A percentile compares a stretch with the other conserved stretches of the same genome.
These are phyloP conservation scores for Bombylius discolor DNA, from an alignment of 2,888 invertebrate species.

Conservation along the genomic window DNA sequence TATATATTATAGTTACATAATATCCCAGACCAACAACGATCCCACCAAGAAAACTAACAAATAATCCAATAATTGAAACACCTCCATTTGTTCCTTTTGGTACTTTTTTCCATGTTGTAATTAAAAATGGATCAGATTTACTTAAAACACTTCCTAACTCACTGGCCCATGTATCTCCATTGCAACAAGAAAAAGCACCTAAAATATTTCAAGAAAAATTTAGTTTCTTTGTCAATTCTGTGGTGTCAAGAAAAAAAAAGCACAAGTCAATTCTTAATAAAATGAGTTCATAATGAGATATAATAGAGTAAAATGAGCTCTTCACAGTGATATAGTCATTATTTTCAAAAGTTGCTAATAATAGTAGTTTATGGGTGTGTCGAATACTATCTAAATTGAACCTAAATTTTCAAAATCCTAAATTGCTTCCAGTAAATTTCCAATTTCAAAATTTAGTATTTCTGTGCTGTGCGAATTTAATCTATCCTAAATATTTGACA, in stretches of 20 bases:
- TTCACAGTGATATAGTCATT: too few species aligned
- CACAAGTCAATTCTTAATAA: not conserved
- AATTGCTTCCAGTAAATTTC: too few species aligned
- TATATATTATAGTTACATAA: slow-evolving; percentile 52
- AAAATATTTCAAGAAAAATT: slow-evolving; percentile 6
- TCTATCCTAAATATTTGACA: too few species aligned
- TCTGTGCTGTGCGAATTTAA: too few species aligned
- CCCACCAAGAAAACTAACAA: slow-evolving; percentile 39
- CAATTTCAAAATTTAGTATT: too few species aligned
- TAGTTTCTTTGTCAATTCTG: too few species aligned
- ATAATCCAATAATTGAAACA: slow-evolving; percentile 50
- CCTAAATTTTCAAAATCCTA: too few species aligned
- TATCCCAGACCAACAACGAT: slow-evolving; percentile 57
- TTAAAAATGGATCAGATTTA: slow-evolving; percentile 53
- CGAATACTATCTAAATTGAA: too few species aligned
- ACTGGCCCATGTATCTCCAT: slow-evolving; percentile 86
- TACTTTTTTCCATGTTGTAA: slow-evolving; percentile 59
- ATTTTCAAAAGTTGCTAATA: too few species aligned
- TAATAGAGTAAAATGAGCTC: too few species aligned
- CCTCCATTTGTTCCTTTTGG: slow-evolving; percentile 84
- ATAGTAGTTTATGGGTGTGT: too few species aligned
- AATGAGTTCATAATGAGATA: not conserved
- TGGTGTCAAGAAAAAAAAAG: too few species aligned
- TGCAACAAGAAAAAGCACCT: slow-evolving; percentile 65
- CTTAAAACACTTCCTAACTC: slow-evolving; percentile 70